These are phyloP conservation scores for Melierax canorus DNA, from an alignment of 2,113 vertebrate species.

Conservation along the genomic window DNA sequence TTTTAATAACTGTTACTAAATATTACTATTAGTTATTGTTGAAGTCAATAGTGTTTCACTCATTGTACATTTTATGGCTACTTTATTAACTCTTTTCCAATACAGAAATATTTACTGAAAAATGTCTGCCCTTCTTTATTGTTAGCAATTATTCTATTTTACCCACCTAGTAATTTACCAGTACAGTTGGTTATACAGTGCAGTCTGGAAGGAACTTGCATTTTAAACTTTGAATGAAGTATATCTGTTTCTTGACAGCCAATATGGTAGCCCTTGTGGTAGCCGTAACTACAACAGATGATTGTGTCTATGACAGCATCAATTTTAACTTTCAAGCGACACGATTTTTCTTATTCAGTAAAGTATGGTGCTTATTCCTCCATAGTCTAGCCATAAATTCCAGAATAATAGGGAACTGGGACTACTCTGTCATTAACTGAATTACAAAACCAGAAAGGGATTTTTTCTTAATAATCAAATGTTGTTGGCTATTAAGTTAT, in stretches of 20 bases:
- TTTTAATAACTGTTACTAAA: neutral
- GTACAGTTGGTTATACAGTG: fast-evolving
- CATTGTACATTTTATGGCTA: neutral
- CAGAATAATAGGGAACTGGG: neutral
- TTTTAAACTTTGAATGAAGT: neutral
- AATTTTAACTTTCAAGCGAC: neutral
- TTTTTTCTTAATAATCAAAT: neutral
- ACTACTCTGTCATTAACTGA: neutral
- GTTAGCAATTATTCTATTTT: neutral
- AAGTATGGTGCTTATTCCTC: neutral
- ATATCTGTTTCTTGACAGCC: neutral
- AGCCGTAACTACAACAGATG: neutral
- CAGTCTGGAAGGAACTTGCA: neutral
- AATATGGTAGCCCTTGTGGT: neutral
- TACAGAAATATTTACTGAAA: neutral
- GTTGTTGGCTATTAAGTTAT: neutral
- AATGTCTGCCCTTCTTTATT: neutral
- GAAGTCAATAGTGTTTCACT: neutral
- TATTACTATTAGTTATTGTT: neutral
- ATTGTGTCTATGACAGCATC: neutral
- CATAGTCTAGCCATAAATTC: neutral
- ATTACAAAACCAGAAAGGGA: neutral
- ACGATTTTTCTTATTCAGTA: neutral
- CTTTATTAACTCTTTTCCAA: neutral
- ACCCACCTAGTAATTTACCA: neutral